These are phyloP conservation scores for Orussus abietinus DNA, from an alignment of 1,140 invertebrate species.

Conservation along the genomic window DNA sequence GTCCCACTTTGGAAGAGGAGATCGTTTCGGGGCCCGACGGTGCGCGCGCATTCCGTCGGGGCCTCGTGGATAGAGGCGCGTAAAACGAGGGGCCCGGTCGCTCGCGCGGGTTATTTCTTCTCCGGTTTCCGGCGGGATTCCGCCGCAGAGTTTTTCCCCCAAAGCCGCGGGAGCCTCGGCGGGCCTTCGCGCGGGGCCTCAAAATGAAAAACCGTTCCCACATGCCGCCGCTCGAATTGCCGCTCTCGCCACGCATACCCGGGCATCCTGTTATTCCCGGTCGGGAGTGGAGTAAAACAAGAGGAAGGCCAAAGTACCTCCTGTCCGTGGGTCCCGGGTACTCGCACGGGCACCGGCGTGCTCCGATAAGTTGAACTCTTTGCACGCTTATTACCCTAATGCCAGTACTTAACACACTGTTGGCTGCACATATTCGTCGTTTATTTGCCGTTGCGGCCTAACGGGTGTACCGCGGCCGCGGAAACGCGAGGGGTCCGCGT, in stretches of 20 bases:
- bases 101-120: too few species aligned
- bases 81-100: too few species aligned
- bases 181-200: too few species aligned
- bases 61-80: too few species aligned
- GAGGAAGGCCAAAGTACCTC: constrained; percentile 21
- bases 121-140: too few species aligned
- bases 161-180: too few species aligned
- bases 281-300: too few species aligned
- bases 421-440: constrained; percentile 42
- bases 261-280: constrained; percentile 36
- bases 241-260: constrained; percentile 21
- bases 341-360: constrained; percentile 18
- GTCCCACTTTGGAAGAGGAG: too few species aligned
- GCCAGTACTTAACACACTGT: constrained; percentile 52
- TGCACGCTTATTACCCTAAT: constrained; percentile 53
- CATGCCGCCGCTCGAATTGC: constrained; percentile 28
- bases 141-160: too few species aligned
- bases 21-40: too few species aligned
- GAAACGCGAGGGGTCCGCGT: too few species aligned
- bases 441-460: constrained; percentile 40
- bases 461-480: constrained; percentile 36
- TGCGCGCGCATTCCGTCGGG: too few species aligned
- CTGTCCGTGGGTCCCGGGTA: constrained; percentile 28
- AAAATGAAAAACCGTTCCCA: constrained; percentile 32
- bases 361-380: constrained; percentile 39